A percentile compares a stretch with the other conserved stretches of the same genome.
Evolutionary conservation across 37 sponge, comb jelly and placozoan species (phyloP).

Genomic region (Bolinopsis microptera): DNA sequence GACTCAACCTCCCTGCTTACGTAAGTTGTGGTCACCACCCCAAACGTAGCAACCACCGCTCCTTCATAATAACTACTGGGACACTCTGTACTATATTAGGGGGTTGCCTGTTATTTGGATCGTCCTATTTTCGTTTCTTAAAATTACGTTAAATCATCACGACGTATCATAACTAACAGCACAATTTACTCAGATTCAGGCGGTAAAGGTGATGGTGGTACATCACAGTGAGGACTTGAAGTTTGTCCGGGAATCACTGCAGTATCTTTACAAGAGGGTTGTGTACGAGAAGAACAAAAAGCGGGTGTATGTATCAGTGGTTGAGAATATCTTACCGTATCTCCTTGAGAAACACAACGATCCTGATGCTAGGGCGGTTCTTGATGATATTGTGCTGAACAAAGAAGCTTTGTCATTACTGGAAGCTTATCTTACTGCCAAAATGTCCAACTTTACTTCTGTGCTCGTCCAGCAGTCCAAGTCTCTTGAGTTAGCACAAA

Average conservation of each 20-base stretch:
- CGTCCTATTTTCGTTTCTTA: too few relatives aligned
- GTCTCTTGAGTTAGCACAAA: not conserved
- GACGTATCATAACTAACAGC: too few relatives aligned
- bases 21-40: too few relatives aligned
- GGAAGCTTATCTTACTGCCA: not conserved
- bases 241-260: not conserved
- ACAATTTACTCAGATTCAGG: not conserved
- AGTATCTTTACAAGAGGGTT: not conserved
- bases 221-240: not conserved
- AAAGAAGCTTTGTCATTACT: not conserved
- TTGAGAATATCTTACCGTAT: not conserved
- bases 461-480: not conserved
- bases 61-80: too few relatives aligned
- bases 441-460: conserved; percentile 9
- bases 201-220: not conserved
- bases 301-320: not conserved
- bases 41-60: too few relatives aligned
- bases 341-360: not conserved
- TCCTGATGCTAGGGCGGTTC: not conserved
- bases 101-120: too few relatives aligned
- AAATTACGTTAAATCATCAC: too few relatives aligned
- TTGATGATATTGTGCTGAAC: not conserved
- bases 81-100: too few relatives aligned
- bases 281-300: conserved; percentile 1
- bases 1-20: not conserved